Base-by-base conservation (phyloP, 1,140 invertebrate species). In the Aphidius gifuensis region DNA sequence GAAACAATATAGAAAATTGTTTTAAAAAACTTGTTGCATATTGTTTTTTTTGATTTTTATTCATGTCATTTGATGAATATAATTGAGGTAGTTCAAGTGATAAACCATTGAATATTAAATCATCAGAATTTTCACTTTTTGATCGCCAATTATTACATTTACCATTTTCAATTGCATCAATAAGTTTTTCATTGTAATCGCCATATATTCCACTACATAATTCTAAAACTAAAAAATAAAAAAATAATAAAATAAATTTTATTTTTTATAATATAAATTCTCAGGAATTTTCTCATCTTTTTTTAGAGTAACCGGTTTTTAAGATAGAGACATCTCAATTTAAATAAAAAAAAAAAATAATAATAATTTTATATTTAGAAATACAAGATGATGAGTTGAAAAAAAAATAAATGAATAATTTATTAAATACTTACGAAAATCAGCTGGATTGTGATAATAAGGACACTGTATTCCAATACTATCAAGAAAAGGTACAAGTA, bases 161-260 rank as follows among this genome's bases (percentile, higher is more conserved):
- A 9, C 92, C 92, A 80, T 90, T 91, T 65, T 86, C 78, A 40
- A 90, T 88, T 61, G 86, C 84, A 47, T 83, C 72, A 45, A 86
- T 79, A 67, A 90, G 69, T 60, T 77, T 74, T 50, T 79, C 80
- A 65, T 85, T 85, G 68, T 86, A 83, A 48, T 85, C 79, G 32
- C 89, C 91, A 77, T 92, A 90, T 70, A 93, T 91, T 50, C 91
- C 90, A 61, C 85, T 87, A 5, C 91, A 89, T 64, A 94, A 87
- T 83, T 96, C 93, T 81, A 96, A 86, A 66, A 93, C 92, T 94
- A 78, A 53, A 59, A 61, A 60, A 65, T 60, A 60, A 59, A 64
- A 16, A 66, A 63, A 42, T 64, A 60, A 60, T 16, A 9, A 61
- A 60, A 61, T 21, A 4, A 68, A 76, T 70, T 60, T 62, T 23